Conservation (phyloP, 2,113 vertebrate species). For the Gracilinanus agilis region DNA sequence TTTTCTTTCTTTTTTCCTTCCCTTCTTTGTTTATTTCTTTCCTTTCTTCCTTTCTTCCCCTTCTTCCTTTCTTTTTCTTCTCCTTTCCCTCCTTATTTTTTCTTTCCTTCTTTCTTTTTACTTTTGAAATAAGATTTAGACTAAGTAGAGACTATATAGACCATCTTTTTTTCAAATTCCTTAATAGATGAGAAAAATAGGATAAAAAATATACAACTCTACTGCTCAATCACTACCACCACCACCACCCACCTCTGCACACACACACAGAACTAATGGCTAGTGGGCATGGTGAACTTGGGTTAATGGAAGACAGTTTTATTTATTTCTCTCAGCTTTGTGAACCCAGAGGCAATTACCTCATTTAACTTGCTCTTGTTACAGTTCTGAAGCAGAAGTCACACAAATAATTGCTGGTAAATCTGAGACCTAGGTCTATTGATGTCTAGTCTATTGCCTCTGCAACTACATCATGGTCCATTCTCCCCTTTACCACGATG, state of each 20-base stretch:
- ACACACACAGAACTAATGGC: background rate
- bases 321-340: background rate
- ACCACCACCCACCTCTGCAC: too few relatives aligned
- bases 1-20: too few relatives aligned
- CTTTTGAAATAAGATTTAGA: background rate
- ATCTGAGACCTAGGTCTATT: background rate
- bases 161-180: background rate
- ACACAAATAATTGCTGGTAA: background rate
- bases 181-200: background rate
- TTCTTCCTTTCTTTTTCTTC: background rate
- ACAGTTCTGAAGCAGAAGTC: background rate
- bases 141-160: background rate
- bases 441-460: background rate
- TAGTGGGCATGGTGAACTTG: background rate
- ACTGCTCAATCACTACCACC: too few relatives aligned
- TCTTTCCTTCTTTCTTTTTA: background rate
- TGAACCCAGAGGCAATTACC: background rate
- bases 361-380: background rate
- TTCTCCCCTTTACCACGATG: background rate
- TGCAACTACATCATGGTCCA: background rate
- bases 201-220: background rate
- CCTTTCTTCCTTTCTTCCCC: background rate
- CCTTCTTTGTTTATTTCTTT: too few relatives aligned
- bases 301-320: background rate
- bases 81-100: too few relatives aligned